Conservation (phyloP, 2,113 vertebrate genomes). For the Hydrochoerus hydrochaeris region DNA sequence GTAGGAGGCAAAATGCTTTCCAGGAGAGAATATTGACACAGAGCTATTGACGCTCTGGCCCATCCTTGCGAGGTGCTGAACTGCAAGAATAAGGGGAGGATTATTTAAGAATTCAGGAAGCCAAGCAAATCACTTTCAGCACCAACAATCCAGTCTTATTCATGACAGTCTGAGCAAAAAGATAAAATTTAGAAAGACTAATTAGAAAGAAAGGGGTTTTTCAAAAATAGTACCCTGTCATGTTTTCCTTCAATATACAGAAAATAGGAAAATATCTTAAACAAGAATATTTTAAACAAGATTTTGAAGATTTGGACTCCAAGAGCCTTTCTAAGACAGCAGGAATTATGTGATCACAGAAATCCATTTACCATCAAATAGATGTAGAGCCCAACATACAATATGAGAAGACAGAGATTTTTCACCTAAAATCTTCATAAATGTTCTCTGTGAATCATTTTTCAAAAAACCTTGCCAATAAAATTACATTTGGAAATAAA, state of each 20-base stretch:
- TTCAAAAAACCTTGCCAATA: not conserved
- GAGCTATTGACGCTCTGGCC: too few relatives aligned
- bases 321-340: not conserved
- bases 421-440: not conserved
- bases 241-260: not conserved
- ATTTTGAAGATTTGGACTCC: not conserved
- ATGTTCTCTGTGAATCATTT: not conserved
- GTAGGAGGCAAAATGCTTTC: not conserved
- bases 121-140: not conserved
- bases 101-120: not conserved
- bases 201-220: not conserved
- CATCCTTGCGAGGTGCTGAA: not conserved
- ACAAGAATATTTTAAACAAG: too few relatives aligned
- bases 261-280: not conserved
- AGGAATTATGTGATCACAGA: not conserved
- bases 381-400: too few relatives aligned
- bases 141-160: too few relatives aligned
- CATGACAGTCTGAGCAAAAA: not conserved
- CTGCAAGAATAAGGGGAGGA: not conserved
- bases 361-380: not conserved
- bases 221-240: too few relatives aligned
- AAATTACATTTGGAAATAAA: not conserved
- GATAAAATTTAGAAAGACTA: not conserved
- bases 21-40: not conserved
- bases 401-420: not conserved